A percentile compares a stretch with the other conserved stretches of the same genome.
Evolutionary conservation across 2,113 vertebrate genomes (phyloP).

Genomic region (Serinus canaria): DNA sequence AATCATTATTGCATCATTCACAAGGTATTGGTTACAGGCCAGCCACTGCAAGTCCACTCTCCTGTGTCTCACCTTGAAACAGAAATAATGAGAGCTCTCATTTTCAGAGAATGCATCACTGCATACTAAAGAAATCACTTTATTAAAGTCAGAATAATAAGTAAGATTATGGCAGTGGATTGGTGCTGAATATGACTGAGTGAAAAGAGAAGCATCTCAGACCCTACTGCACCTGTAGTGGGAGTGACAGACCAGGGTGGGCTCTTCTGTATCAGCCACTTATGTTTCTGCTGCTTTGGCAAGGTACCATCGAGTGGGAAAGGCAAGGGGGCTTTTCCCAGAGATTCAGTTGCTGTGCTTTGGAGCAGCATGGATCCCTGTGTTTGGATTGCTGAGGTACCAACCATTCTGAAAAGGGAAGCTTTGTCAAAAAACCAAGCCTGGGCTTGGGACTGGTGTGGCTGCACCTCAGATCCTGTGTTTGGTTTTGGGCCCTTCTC

Average conservation of each 20-base stretch:
- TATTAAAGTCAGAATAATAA: neutral
- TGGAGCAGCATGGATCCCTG: neutral
- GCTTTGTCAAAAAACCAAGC: neutral
- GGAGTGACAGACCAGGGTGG: neutral
- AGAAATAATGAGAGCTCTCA: neutral
- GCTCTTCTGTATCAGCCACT: neutral
- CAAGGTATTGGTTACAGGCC: neutral
- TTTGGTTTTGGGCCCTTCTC: fast-evolving
- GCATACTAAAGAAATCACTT: neutral
- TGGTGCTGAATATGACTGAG: neutral
- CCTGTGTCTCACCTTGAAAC: neutral
- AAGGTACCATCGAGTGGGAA: neutral
- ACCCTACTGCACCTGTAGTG: too few species aligned
- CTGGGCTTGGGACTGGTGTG: neutral
- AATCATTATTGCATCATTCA: neutral
- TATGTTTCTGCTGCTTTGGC: neutral
- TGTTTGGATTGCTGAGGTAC: neutral
- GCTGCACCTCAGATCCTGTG: neutral
- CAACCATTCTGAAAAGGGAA: neutral
- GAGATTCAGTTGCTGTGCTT: neutral
- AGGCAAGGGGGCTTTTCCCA: neutral
- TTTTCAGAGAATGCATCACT: neutral
- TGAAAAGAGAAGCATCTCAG: neutral
- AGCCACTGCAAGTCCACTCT: neutral
- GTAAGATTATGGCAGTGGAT: neutral